These are phyloP conservation scores for Lasioglossum malachurum DNA, from an alignment of 2,888 invertebrate species.

Conservation along the genomic window DNA sequence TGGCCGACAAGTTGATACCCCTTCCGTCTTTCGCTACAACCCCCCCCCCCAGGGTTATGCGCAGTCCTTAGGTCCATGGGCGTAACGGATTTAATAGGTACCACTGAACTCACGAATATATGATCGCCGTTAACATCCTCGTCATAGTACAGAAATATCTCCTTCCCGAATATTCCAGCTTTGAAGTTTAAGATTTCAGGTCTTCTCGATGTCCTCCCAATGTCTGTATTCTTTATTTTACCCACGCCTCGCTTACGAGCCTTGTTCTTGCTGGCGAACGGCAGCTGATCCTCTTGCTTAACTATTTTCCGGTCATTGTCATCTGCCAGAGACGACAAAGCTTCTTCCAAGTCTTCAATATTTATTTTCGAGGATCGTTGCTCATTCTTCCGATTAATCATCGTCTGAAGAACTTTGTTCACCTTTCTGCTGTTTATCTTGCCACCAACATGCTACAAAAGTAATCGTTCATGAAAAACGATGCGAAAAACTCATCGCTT, in stretches of 20 bases:
- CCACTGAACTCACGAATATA: slow-evolving; percentile 73
- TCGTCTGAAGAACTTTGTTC: slow-evolving; percentile 57
- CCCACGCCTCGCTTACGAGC: slow-evolving; percentile 57
- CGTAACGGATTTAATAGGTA: not conserved
- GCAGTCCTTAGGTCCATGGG: too few relatives aligned
- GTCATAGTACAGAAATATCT: slow-evolving; percentile 72
- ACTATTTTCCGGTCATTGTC: slow-evolving; percentile 61
- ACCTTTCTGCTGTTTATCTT: slow-evolving; percentile 48
- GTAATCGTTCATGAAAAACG: too few relatives aligned
- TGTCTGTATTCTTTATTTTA: not conserved
- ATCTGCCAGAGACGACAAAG: not conserved
- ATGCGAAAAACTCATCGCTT: not conserved
- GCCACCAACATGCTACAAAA: slow-evolving; percentile 72
- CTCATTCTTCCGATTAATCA: slow-evolving; percentile 56
- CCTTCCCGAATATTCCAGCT: slow-evolving; percentile 71
- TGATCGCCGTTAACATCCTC: slow-evolving; percentile 69
- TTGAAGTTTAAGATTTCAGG: slow-evolving; percentile 65
- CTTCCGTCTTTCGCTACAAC: too few relatives aligned
- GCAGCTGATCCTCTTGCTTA: slow-evolving; percentile 52
- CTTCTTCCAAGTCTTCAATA: slow-evolving; percentile 13
- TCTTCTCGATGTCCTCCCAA: slow-evolving; percentile 45
- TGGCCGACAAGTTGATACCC: too few relatives aligned
- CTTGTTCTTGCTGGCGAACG: slow-evolving; percentile 47
- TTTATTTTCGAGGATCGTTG: slow-evolving; percentile 55
- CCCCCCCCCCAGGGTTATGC: too few relatives aligned